Conservation (phyloP, 1,140 invertebrate species). For the Periplaneta americana region DNA sequence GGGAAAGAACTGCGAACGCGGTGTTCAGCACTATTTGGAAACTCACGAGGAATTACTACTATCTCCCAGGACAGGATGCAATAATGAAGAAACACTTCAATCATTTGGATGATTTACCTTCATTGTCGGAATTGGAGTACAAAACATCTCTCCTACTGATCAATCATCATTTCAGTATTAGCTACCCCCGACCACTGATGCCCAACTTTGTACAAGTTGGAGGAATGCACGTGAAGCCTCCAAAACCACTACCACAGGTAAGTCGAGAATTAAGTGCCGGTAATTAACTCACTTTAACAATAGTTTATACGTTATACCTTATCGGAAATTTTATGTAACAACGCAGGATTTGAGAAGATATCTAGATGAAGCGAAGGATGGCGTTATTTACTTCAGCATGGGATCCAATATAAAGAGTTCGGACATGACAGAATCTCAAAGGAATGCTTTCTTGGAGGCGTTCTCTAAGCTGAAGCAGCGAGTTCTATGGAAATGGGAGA, state of each 20-base stretch:
- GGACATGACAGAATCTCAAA: background rate
- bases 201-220: conserved; percentile 52
- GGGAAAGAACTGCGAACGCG: conserved; percentile 5
- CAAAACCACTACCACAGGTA: conserved; percentile 30
- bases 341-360: conserved; percentile 12
- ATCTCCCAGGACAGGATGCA: conserved; percentile 4
- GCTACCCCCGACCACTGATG: conserved; percentile 37
- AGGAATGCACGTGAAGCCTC: conserved; percentile 45
- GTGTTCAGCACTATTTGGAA: background rate
- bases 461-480: conserved; percentile 8
- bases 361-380: conserved; percentile 35
- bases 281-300: no score
- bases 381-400: conserved; percentile 52
- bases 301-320: no score
- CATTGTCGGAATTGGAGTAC: conserved; percentile 26
- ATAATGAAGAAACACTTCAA: conserved; percentile 1
- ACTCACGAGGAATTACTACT: background rate
- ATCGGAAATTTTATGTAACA: no score
- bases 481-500: conserved; percentile 64
- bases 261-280: no score
- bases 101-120: conserved; percentile 17
- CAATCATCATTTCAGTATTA: conserved; percentile 42
- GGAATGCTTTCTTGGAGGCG: conserved; percentile 1
- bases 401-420: conserved; percentile 31
- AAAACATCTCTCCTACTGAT: conserved; percentile 37